Percentiles rank a stretch among this genome's conserved stretches.
phyloP scores from a whole-genome alignment of 2,113 vertebrate genomes.

The Ctenomys sociabilis region DNA sequence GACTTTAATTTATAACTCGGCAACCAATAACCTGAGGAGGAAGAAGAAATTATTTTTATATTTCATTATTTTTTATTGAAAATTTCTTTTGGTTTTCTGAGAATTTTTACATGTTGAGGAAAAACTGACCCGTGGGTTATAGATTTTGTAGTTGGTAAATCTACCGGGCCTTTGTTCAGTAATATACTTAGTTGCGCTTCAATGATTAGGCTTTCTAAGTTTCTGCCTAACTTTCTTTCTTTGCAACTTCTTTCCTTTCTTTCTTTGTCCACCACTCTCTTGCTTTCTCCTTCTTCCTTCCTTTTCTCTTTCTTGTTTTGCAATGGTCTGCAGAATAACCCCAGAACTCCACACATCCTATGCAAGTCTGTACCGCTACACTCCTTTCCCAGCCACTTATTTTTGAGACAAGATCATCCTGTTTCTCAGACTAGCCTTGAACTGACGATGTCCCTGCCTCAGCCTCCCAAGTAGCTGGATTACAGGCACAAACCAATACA shows the following conservation, averaged over 20 bases:
- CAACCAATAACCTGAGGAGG: constrained; percentile 93
- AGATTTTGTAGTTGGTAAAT: neutral
- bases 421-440: neutral
- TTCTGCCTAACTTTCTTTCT: neutral
- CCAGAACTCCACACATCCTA: neutral
- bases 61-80: neutral
- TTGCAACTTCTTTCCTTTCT: neutral
- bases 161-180: neutral
- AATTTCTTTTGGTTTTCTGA: neutral
- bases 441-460: neutral
- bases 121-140: neutral
- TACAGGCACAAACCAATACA: neutral
- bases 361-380: neutral
- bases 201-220: neutral
- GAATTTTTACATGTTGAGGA: neutral
- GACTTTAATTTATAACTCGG: constrained; percentile 95
- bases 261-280: neutral
- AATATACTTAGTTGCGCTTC: neutral
- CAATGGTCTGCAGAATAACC: neutral
- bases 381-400: neutral
- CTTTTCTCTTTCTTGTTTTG: neutral
- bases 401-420: neutral
- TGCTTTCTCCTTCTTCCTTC: neutral
- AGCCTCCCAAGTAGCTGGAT: neutral
- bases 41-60: too few relatives aligned